Evolutionary conservation across 2,797 vertebrate genomes (phyloP).

Genomic region (Avahi laniger): DNA sequence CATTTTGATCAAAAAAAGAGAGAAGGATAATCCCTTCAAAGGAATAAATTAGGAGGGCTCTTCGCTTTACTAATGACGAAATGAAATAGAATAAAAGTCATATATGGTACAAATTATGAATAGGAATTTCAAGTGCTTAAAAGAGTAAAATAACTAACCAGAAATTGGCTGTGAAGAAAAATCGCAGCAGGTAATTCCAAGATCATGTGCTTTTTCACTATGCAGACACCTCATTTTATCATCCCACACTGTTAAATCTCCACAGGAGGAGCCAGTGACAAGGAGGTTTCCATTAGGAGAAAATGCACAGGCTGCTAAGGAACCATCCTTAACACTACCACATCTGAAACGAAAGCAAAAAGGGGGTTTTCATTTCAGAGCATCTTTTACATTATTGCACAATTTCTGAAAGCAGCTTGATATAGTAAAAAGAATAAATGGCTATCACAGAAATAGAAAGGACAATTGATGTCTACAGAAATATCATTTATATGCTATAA

Average conservation of each 20-base stretch:
- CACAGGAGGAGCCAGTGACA: constrained; percentile 94
- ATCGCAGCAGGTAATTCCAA: constrained; percentile 94
- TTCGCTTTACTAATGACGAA: background rate
- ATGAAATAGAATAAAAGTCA: constrained; percentile 43
- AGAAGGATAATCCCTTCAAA: constrained; percentile 49
- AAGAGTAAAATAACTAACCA: constrained; percentile 86
- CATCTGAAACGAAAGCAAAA: constrained; percentile 86
- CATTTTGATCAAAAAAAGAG: constrained; percentile 36
- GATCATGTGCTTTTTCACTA: constrained; percentile 94
- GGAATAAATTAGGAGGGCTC: constrained; percentile 28
- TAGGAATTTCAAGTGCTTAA: constrained; percentile 8
- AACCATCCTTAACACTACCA: constrained; percentile 89
- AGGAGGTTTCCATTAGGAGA: constrained; percentile 91
- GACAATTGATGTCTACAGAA: background rate
- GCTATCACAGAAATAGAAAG: background rate
- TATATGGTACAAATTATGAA: background rate
- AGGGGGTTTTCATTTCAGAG: constrained; percentile 34
- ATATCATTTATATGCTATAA: background rate
- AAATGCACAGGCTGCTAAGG: constrained; percentile 94
- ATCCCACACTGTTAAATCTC: constrained; percentile 95
- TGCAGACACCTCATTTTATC: constrained; percentile 90
- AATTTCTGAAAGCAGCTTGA: constrained; percentile 46
- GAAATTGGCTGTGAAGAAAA: constrained; percentile 88
- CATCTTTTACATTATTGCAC: background rate
- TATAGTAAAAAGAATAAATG: background rate